Evolutionary conservation across 2,888 invertebrate species (phyloP).

Genomic region (Nasonovia ribisnigri): DNA sequence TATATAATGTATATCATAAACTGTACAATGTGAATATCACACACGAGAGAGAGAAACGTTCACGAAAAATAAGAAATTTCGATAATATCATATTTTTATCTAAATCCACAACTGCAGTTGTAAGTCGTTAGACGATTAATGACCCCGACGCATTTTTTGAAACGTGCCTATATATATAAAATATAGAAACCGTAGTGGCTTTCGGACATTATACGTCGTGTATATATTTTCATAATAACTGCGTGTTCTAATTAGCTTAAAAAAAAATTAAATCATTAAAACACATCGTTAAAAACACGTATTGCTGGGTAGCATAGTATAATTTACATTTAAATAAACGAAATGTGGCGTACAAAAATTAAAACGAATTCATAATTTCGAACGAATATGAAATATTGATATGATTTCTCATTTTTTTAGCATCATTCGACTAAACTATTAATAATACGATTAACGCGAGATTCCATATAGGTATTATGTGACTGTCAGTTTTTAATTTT

Average conservation of each 20-base stretch:
- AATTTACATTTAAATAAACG: background rate
- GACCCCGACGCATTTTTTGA: background rate
- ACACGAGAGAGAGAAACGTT: background rate
- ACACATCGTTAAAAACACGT: background rate
- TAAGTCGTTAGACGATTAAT: slow-evolving; percentile 1
- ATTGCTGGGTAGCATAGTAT: background rate
- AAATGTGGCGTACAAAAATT: background rate
- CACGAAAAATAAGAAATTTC: background rate
- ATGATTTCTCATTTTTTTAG: background rate
- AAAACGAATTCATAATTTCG: background rate
- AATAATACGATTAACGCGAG: too few species aligned
- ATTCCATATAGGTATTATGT: background rate
- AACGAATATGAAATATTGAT: background rate
- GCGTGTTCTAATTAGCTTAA: background rate
- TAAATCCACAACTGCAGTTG: background rate
- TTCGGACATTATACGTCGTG: background rate
- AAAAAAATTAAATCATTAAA: background rate
- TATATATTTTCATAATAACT: background rate
- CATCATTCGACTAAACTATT: background rate
- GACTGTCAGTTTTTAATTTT: background rate
- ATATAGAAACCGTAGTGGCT: background rate
- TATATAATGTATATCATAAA: background rate
- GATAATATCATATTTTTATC: background rate
- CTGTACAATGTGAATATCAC: too few species aligned
- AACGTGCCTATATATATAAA: background rate